A percentile compares a stretch with the other conserved stretches of the same genome.
These are phyloP conservation scores for Cheilosia pagana DNA, from an alignment of 2,888 invertebrate species.

Conservation along the genomic window DNA sequence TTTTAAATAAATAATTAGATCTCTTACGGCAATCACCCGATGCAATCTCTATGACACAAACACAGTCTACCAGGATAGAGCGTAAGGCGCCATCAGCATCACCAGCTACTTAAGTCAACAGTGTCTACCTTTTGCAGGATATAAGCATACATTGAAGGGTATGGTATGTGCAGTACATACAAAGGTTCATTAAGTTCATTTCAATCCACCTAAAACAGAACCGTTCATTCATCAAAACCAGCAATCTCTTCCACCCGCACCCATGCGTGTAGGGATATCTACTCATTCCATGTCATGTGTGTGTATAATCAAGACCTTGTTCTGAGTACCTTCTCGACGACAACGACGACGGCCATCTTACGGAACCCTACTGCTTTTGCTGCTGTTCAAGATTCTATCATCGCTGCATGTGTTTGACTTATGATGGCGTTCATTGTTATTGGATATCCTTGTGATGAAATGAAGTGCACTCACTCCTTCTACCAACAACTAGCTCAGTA, in stretches of 20 bases:
- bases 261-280: slow-evolving; percentile 1
- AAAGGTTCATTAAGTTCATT: slow-evolving; percentile 66
- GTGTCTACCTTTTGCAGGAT: slow-evolving; percentile 11
- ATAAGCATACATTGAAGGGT: background rate
- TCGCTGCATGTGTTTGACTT: slow-evolving; percentile 70
- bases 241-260: slow-evolving; percentile 25
- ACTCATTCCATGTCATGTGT: background rate
- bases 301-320: slow-evolving; percentile 61
- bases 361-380: slow-evolving; percentile 35
- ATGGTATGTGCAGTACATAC: slow-evolving; percentile 52
- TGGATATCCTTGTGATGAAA: slow-evolving; percentile 74
- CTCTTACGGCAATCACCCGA: background rate
- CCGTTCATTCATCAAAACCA: slow-evolving; percentile 51
- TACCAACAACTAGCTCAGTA: slow-evolving; percentile 1
- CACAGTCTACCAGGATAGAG: background rate
- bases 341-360: slow-evolving; percentile 37
- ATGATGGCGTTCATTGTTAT: slow-evolving; percentile 73
- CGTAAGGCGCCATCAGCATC: slow-evolving; percentile 20
- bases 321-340: slow-evolving; percentile 14
- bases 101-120: slow-evolving; percentile 16
- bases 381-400: slow-evolving; percentile 64
- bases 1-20: slow-evolving; percentile 25
- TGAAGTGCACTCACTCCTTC: slow-evolving; percentile 53
- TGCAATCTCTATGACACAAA: background rate
- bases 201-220: slow-evolving; percentile 50